Conservation (phyloP, 2,797 vertebrate species). For the Mus minutoides region DNA sequence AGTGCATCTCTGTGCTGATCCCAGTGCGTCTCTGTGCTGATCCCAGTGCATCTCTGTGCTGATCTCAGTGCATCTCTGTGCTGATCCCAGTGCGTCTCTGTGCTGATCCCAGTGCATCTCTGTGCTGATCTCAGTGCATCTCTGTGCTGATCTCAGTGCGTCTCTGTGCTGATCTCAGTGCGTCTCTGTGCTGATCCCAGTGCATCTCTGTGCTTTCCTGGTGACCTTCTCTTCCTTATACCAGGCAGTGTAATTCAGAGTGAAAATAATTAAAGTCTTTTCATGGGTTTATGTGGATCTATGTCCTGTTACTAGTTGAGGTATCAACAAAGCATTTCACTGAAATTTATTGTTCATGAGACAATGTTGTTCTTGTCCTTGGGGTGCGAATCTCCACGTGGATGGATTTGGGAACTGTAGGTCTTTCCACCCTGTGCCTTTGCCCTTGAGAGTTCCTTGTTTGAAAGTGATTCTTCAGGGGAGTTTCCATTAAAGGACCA, state of each 20-base stretch:
- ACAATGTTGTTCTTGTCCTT: neutral
- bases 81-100: slow-evolving; percentile 73
- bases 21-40: slow-evolving; percentile 76
- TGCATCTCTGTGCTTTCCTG: slow-evolving; percentile 48
- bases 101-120: slow-evolving; percentile 75
- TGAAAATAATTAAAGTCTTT: slow-evolving; percentile 44
- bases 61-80: too few species aligned
- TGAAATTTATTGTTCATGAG: slow-evolving; percentile 43
- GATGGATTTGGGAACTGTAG: neutral
- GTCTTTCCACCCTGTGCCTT: neutral
- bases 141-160: too few species aligned
- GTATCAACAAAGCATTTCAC: slow-evolving; percentile 17
- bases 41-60: slow-evolving; percentile 74
- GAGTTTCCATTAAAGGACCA: neutral
- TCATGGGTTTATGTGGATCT: neutral
- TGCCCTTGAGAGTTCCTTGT: neutral
- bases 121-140: slow-evolving; percentile 75
- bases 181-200: slow-evolving; percentile 74
- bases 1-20: slow-evolving; percentile 76
- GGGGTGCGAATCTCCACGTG: rapidly evolving
- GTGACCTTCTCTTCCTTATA: neutral
- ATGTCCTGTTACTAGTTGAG: neutral
- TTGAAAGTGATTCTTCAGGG: neutral
- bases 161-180: slow-evolving; percentile 75
- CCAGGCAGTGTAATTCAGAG: slow-evolving; percentile 25